phyloP scores from a whole-genome alignment of 2,888 invertebrate genomes.

The Phyllotreta striolata region DNA sequence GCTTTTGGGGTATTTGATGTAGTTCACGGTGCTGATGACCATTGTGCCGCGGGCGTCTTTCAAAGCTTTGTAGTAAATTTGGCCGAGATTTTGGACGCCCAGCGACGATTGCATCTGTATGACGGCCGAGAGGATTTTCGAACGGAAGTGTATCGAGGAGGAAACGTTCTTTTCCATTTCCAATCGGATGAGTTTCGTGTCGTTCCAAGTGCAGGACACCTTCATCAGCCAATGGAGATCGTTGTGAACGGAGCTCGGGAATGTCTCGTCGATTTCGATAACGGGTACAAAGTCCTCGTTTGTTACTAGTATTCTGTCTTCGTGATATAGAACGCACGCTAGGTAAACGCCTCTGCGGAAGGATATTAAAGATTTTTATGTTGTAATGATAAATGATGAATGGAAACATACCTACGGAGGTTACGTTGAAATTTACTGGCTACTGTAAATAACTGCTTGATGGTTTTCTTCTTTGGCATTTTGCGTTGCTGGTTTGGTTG shows the following conservation, averaged over 20 bases:
- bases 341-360: conserved; percentile 86
- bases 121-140: conserved; percentile 90
- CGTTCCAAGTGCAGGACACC: conserved; percentile 96
- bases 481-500: conserved; percentile 71
- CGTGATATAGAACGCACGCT: conserved; percentile 92
- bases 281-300: conserved; percentile 97
- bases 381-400: no score
- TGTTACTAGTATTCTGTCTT: conserved; percentile 94
- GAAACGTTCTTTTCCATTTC: conserved; percentile 95
- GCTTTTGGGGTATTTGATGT: conserved; percentile 80
- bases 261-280: conserved; percentile 96
- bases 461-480: conserved; percentile 80
- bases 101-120: conserved; percentile 79
- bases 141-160: conserved; percentile 89
- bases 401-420: conserved; percentile 69
- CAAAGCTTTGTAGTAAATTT: conserved; percentile 90
- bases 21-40: conserved; percentile 87
- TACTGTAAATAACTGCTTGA: conserved; percentile 93
- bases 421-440: conserved; percentile 97
- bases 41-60: conserved; percentile 89
- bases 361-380: no score
- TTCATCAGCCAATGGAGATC: conserved; percentile 97
- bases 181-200: conserved; percentile 87
- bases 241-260: conserved; percentile 87
- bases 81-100: conserved; percentile 90